Evolutionary conservation across 2,113 vertebrate genomes (phyloP).

Genomic region (Vimba vimba): DNA sequence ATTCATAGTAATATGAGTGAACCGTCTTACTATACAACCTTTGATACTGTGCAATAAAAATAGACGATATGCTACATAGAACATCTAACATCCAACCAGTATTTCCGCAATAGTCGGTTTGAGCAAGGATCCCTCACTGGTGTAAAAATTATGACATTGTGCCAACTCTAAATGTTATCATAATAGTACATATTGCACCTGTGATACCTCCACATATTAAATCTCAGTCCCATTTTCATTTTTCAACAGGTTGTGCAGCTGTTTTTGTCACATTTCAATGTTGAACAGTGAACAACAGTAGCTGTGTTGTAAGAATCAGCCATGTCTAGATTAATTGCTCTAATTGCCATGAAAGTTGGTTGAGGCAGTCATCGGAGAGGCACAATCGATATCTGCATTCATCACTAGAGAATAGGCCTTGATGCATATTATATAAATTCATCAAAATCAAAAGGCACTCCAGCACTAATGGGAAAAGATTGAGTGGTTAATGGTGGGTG

Average conservation of each 20-base stretch:
- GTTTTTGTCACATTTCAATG: conserved; percentile 10
- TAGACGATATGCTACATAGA: background rate
- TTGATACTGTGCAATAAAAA: no score
- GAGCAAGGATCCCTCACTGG: background rate
- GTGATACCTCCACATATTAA: background rate
- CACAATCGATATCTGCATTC: conserved; percentile 41
- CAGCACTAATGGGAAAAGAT: conserved; percentile 13
- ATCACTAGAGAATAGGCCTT: conserved; percentile 20
- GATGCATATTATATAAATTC: conserved; percentile 41
- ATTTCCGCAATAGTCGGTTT: background rate
- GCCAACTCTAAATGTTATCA: background rate
- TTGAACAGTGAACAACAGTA: background rate
- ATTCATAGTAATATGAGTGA: no score
- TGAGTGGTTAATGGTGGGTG: conserved; percentile 12
- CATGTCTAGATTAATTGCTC: conserved; percentile 26
- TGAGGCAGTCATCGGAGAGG: conserved; percentile 5
- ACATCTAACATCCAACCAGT: background rate
- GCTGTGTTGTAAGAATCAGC: conserved; percentile 10
- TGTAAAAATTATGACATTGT: background rate
- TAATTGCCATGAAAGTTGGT: conserved; percentile 29
- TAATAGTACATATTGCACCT: background rate
- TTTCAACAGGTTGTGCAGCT: background rate
- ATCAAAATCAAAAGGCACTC: conserved; percentile 40
- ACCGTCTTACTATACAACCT: no score
- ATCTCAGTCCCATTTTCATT: background rate